These are phyloP conservation scores for Huso huso DNA, from an alignment of 2,797 vertebrate species.

Conservation along the genomic window DNA sequence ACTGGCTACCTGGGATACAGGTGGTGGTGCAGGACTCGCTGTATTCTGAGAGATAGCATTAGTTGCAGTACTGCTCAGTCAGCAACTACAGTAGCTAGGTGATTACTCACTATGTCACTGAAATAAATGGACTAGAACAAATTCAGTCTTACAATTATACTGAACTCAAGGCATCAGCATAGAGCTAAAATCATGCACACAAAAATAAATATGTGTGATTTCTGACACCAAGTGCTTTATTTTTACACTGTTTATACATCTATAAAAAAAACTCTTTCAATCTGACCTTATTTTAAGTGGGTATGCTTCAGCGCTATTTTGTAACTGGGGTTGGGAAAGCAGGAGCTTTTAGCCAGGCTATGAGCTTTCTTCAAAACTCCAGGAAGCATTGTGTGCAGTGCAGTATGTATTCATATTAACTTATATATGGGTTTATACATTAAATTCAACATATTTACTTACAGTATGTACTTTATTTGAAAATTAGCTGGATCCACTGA, in stretches of 20 bases:
- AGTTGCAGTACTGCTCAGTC: neutral
- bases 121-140: constrained; percentile 10
- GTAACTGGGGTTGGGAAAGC: constrained; percentile 4
- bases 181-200: neutral
- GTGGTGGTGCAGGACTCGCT: neutral
- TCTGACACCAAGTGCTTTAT: constrained; percentile 18
- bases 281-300: constrained; percentile 16
- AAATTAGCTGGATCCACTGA: too few species aligned
- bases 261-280: constrained; percentile 34
- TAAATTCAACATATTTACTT: too few species aligned
- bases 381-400: too few species aligned
- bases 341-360: constrained; percentile 5
- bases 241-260: constrained; percentile 29
- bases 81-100: neutral
- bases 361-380: too few species aligned
- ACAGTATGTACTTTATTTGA: too few species aligned
- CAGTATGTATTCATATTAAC: too few species aligned
- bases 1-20: neutral
- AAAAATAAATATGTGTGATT: constrained; percentile 13
- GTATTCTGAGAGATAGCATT: neutral
- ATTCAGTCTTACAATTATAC: constrained; percentile 8
- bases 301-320: constrained; percentile 13
- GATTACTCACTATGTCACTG: constrained; percentile 4
- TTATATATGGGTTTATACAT: too few species aligned
- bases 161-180: constrained; percentile 3